Base-by-base conservation (phyloP, 2,113 vertebrate species). In the Thymallus thymallus region DNA sequence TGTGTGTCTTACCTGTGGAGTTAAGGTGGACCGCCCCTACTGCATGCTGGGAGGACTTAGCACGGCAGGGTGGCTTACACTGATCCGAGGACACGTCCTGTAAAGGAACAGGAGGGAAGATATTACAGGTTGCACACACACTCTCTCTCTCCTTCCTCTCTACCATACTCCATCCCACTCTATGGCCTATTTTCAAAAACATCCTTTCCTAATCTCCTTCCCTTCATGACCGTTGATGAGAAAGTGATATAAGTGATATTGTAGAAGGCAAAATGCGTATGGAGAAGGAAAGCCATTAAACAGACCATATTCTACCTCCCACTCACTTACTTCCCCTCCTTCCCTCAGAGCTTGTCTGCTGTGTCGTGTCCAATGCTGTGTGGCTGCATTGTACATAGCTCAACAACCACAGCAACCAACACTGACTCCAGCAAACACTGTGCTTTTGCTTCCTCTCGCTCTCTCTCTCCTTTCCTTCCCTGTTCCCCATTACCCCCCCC, bases 71-170 rank as follows among this genome's bases (percentile, higher is more conserved):
- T 48, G 79, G 79, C 73, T 82, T 78, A 71, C 86, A 83, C 80
- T 88, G 83, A 84, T 84, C 64, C 60, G 83, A 77, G 80, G 81
- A 85, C 82, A 88, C 87, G 82, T 87, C 87, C 89, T 90, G 87
- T 68, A 86, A 85, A 81, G 80, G 78, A 2, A 79, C 69, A 80
- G 66, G 72, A 51, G 74, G 35, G 35, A 78, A 66, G 72, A 81
- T 75, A 56, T 86, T 75, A 77, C 62, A 76, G 35, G 71, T 64
- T 68, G 64, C 71, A 71, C 69, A 32, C 22, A 41, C 35, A 41
- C 35, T 41, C 35, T 41, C 9, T 12, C 35, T 66, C 35, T 24
- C 29, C 56, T 76, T 56, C 30, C 71, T 48, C 35, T 26, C 12
- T n/a, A 64, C 24, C 23, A 14, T 6, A 14, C 23, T 16, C 62